phyloP scores from a whole-genome alignment of 2,113 vertebrate genomes.

The Suricata suricatta region DNA sequence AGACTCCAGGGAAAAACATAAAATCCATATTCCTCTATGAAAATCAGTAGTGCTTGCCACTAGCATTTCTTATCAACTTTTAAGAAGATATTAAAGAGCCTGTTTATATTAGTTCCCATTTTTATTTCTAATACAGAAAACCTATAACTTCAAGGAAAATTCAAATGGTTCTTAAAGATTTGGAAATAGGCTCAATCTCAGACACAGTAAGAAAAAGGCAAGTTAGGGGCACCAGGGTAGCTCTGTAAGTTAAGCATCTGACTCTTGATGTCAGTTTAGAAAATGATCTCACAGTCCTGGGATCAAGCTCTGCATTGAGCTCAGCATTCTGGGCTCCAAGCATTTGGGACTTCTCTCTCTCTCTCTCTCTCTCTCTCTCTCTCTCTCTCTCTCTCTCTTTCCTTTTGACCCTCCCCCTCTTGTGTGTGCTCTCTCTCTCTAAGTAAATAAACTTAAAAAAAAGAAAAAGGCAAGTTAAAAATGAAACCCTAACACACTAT shows the following conservation, averaged over 20 bases:
- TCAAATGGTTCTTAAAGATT: background rate
- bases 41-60: background rate
- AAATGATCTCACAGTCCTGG: no score
- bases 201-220: background rate
- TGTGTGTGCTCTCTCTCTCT: no score
- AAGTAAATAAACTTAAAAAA: background rate
- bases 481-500: background rate
- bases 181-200: background rate
- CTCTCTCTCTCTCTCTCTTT: no score
- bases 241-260: no score
- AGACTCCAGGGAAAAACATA: background rate
- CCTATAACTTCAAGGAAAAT: background rate
- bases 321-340: no score
- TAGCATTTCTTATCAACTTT: background rate
- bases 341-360: no score
- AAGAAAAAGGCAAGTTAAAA: background rate
- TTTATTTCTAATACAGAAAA: background rate
- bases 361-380: no score
- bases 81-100: background rate
- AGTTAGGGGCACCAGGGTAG: background rate
- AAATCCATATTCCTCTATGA: background rate
- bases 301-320: no score
- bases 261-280: no score
- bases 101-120: background rate
- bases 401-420: no score